Conservation (phyloP, 2,113 vertebrate genomes). For the Sinocyclocheilus rhinocerous region DNA sequence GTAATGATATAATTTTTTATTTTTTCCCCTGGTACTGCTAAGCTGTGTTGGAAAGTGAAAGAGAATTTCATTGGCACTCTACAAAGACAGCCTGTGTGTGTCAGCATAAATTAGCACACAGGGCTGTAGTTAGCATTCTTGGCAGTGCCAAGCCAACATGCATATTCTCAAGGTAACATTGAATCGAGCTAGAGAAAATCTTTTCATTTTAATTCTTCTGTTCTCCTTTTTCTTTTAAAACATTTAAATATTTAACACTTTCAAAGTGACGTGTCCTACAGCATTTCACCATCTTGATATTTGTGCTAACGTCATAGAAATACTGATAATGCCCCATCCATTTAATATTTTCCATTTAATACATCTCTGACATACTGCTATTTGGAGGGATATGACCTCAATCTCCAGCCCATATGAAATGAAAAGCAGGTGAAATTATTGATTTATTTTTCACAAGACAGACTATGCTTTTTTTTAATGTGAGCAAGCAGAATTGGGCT, state of each 20-base stretch:
- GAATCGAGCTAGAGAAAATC: neutral
- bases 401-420: constrained; percentile 14
- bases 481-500: constrained; percentile 41
- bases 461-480: constrained; percentile 38
- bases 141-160: constrained; percentile 22
- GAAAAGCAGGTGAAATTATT: constrained; percentile 36
- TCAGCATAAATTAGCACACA: constrained; percentile 34
- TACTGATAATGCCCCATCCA: neutral
- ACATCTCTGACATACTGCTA: constrained; percentile 27
- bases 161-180: constrained; percentile 34
- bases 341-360: constrained; percentile 21
- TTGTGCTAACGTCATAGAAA: neutral
- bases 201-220: neutral
- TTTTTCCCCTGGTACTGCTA: neutral
- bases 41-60: neutral
- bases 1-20: neutral
- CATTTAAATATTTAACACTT: neutral
- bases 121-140: constrained; percentile 27
- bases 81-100: constrained; percentile 26
- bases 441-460: constrained; percentile 48
- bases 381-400: constrained; percentile 33
- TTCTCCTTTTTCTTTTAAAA: neutral
- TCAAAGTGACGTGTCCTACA: neutral
- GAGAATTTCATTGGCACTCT: neutral
- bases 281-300: neutral